Evolutionary conservation across 2,113 vertebrate species (phyloP).

Genomic region (Neotragus moschatus): DNA sequence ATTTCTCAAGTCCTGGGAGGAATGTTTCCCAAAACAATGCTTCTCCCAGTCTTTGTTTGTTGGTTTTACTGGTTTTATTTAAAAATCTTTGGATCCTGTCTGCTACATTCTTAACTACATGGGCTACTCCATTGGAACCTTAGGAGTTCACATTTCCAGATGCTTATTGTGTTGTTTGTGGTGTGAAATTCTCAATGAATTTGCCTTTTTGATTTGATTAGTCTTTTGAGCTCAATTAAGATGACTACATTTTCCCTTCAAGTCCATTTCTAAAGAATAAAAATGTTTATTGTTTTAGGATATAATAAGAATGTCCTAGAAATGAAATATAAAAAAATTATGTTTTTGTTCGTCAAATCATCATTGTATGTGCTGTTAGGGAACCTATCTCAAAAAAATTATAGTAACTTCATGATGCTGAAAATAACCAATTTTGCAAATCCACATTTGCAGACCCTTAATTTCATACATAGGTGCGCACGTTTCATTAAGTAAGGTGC

Average conservation of each 20-base stretch:
- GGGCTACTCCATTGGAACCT: neutral
- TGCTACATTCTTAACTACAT: fast-evolving
- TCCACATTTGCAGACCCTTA: neutral
- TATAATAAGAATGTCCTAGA: neutral
- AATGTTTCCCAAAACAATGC: neutral
- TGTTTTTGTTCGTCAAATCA: neutral
- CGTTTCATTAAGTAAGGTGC: neutral
- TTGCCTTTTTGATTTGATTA: neutral
- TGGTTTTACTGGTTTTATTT: neutral
- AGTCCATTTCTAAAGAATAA: neutral
- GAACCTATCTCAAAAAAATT: neutral
- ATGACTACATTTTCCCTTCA: neutral
- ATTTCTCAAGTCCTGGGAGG: neutral
- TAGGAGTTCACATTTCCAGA: neutral
- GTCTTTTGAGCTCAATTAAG: neutral
- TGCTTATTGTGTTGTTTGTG: neutral
- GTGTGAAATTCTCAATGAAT: neutral
- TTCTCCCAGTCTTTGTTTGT: neutral
- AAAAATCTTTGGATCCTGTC: neutral
- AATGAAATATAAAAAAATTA: neutral
- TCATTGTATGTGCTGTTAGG: neutral
- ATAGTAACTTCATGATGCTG: neutral
- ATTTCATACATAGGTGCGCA: neutral
- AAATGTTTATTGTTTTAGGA: neutral
- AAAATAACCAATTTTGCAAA: neutral